Evolutionary conservation across 2,797 vertebrate genomes (phyloP).

Genomic region (Pyrocephalus nanus): DNA sequence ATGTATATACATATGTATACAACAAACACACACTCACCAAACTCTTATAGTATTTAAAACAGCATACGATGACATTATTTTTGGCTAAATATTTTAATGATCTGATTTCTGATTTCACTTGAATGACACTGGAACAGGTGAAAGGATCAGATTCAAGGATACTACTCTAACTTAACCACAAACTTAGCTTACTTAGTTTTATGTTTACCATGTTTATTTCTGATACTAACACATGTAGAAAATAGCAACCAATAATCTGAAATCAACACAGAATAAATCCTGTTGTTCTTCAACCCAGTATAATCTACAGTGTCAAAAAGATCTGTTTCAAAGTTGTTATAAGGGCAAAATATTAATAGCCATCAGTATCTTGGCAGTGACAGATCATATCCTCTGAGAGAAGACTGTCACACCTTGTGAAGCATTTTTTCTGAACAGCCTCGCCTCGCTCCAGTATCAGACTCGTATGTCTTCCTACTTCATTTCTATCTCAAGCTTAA

Average conservation of each 20-base stretch:
- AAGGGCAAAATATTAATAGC: not conserved
- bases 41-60: not conserved
- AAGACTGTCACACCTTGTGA: not conserved
- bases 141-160: not conserved
- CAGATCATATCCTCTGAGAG: not conserved
- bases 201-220: not conserved
- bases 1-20: too few species aligned
- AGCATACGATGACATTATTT: not conserved
- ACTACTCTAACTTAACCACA: not conserved
- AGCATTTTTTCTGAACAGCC: not conserved
- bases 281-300: not conserved
- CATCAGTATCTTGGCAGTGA: not conserved
- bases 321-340: not conserved
- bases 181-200: not conserved
- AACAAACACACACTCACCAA: accelerated
- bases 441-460: not conserved
- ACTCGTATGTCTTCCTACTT: not conserved
- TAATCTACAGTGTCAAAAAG: not conserved
- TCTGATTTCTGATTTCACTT: not conserved
- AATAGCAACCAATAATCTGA: not conserved
- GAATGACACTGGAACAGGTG: not conserved
- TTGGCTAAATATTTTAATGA: not conserved
- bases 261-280: not conserved
- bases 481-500: not conserved
- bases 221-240: not conserved